Evolutionary conservation across 2,888 invertebrate species (phyloP).

Genomic region (Allophyes oxyacanthae): DNA sequence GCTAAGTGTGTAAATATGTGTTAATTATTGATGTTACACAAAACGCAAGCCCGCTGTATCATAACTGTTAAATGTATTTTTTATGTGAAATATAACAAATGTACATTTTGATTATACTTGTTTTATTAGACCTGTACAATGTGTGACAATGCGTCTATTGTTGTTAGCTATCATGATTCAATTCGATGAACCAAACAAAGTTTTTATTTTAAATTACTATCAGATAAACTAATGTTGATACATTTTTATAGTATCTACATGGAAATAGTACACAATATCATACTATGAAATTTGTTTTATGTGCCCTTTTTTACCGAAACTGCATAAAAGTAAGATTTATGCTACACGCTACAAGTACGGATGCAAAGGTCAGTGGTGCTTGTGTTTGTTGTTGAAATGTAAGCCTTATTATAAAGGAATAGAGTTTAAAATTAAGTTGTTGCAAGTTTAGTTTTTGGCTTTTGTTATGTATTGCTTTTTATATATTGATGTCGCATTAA

Average conservation of each 20-base stretch:
- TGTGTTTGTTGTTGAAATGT: slow-evolving; percentile 40
- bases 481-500: slow-evolving; percentile 11
- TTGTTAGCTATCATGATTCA: slow-evolving; percentile 1
- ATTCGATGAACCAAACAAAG: not conserved
- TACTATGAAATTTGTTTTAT: no score
- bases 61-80: slow-evolving; percentile 81
- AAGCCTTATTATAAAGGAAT: slow-evolving; percentile 8
- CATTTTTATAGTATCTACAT: no score
- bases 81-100: slow-evolving; percentile 87
- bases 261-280: no score
- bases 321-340: slow-evolving; percentile 5
- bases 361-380: slow-evolving; percentile 70
- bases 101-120: slow-evolving; percentile 79
- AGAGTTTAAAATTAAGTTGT: slow-evolving; percentile 12
- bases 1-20: slow-evolving; percentile 62
- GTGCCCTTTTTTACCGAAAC: not conserved
- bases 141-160: not conserved
- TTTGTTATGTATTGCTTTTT: slow-evolving; percentile 34
- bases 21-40: slow-evolving; percentile 70
- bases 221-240: not conserved
- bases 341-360: slow-evolving; percentile 39
- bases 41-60: slow-evolving; percentile 71
- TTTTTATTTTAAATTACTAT: not conserved
- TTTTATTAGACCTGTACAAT: slow-evolving; percentile 70
- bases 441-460: slow-evolving; percentile 24